Evolutionary conservation across 53 echinoderm and acorn worm genomes (phyloP).

Genomic region (Henricia sp.): DNA sequence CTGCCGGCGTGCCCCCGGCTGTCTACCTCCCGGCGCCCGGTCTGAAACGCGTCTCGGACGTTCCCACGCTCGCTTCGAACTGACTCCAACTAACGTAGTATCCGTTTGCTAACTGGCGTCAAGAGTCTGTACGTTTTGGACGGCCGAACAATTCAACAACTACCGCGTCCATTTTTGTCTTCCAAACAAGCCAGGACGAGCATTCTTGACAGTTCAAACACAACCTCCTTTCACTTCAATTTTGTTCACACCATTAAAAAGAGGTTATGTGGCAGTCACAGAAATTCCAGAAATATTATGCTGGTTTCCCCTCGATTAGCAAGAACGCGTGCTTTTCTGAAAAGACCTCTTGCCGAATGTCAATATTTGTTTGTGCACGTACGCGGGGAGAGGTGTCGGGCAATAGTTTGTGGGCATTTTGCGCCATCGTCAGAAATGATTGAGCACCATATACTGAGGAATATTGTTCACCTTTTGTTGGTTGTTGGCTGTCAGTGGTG

Average conservation of each 20-base stretch:
- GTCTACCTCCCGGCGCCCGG: neutral
- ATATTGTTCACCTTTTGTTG: too few species aligned
- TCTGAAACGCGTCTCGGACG: too few species aligned
- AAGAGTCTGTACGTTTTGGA: neutral
- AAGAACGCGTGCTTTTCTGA: slow-evolving; percentile 32
- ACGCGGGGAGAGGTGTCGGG: neutral
- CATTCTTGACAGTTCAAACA: slow-evolving; percentile 46
- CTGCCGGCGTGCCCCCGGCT: too few species aligned
- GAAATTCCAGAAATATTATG: neutral
- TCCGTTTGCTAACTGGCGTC: slow-evolving; percentile 35
- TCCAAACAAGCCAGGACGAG: neutral
- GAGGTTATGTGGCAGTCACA: neutral
- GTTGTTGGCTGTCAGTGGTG: too few species aligned
- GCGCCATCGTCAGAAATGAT: too few species aligned
- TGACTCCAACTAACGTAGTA: too few species aligned
- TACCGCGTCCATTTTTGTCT: neutral
- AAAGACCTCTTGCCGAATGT: neutral
- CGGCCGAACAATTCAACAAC: neutral
- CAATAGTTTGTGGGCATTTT: too few species aligned
- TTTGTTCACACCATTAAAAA: too few species aligned
- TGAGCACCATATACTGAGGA: too few species aligned
- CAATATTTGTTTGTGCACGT: slow-evolving; percentile 31
- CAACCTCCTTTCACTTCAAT: slow-evolving; percentile 18
- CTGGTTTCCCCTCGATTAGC: neutral
- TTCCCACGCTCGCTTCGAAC: too few species aligned